phyloP scores from a whole-genome alignment of 1,140 invertebrate species.

The Cydia pomonella region DNA sequence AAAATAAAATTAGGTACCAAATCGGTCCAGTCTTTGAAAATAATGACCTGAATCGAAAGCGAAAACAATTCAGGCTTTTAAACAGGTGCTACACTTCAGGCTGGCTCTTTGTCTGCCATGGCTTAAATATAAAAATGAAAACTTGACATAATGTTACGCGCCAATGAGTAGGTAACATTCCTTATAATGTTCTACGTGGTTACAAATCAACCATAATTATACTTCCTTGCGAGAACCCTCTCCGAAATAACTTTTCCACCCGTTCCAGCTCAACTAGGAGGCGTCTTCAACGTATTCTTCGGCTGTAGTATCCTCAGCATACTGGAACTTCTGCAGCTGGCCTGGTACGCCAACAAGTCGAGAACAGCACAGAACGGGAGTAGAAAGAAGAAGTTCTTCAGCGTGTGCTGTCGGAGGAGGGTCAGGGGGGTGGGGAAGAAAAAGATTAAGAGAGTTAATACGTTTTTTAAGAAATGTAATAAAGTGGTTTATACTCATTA shows the following conservation, averaged over 20 bases:
- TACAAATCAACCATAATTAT: too few relatives aligned
- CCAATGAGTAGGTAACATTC: too few relatives aligned
- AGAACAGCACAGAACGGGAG: neutral
- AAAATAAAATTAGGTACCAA: too few relatives aligned
- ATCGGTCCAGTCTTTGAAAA: too few relatives aligned
- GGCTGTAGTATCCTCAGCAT: slow-evolving; percentile 60
- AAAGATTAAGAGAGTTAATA: neutral
- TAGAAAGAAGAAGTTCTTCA: neutral
- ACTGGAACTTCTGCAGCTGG: slow-evolving; percentile 49
- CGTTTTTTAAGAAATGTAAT: neutral
- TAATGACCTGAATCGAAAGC: too few relatives aligned
- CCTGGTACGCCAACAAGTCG: slow-evolving; percentile 2
- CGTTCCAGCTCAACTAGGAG: slow-evolving; percentile 61
- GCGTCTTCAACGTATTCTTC: slow-evolving; percentile 61
- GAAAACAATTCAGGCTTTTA: too few relatives aligned
- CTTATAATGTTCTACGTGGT: too few relatives aligned
- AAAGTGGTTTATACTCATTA: neutral
- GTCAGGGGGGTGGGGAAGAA: neutral
- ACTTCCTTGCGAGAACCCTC: neutral
- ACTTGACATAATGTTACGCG: too few relatives aligned
- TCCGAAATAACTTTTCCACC: slow-evolving; percentile 15
- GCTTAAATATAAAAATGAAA: too few relatives aligned
- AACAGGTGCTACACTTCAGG: too few relatives aligned
- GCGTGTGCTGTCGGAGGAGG: neutral
- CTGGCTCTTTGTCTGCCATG: too few relatives aligned